Evolutionary conservation across 2,888 invertebrate species (phyloP).

Genomic region (Drosophila robusta): DNA sequence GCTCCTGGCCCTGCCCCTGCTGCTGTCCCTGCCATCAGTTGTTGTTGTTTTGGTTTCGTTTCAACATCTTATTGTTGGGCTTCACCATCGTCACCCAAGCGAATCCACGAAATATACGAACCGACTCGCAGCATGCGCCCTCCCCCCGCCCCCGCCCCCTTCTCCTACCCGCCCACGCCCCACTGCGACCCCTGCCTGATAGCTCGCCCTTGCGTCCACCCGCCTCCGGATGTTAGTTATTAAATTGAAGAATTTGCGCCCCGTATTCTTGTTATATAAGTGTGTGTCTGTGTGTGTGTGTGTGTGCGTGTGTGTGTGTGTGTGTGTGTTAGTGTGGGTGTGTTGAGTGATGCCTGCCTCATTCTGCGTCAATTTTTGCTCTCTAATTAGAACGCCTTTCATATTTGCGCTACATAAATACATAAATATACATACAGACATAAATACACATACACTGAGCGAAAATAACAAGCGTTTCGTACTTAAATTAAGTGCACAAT

Average conservation of each 20-base stretch:
- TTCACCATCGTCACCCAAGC: conserved; percentile 40
- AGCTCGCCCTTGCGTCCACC: conserved; percentile 16
- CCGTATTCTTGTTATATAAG: conserved; percentile 36
- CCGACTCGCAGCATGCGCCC: conserved; percentile 9
- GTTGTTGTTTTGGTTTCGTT: conserved; percentile 22
- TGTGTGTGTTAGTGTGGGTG: conserved; percentile 9
- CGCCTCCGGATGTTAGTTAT: conserved; percentile 79
- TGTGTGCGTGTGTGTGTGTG: conserved; percentile 1
- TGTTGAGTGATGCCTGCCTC: conserved; percentile 60
- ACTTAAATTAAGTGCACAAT: no score
- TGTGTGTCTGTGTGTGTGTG: neutral
- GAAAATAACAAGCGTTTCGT: no score
- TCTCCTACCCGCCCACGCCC: no score
- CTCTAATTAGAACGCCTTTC: conserved; percentile 81
- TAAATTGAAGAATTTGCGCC: conserved; percentile 81
- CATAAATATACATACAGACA: conserved; percentile 1
- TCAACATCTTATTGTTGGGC: conserved; percentile 59
- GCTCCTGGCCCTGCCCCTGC: conserved; percentile 24
- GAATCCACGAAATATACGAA: conserved; percentile 18
- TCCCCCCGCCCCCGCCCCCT: neutral
- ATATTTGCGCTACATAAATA: conserved; percentile 48
- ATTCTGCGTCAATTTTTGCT: conserved; percentile 74
- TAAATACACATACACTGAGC: conserved; percentile 1
- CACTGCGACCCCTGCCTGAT: neutral
- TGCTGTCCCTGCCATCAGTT: conserved; percentile 4